A percentile compares a stretch with the other conserved stretches of the same genome.
phyloP scores from a whole-genome alignment of 2,888 invertebrate species.

The Smittia sp. region DNA sequence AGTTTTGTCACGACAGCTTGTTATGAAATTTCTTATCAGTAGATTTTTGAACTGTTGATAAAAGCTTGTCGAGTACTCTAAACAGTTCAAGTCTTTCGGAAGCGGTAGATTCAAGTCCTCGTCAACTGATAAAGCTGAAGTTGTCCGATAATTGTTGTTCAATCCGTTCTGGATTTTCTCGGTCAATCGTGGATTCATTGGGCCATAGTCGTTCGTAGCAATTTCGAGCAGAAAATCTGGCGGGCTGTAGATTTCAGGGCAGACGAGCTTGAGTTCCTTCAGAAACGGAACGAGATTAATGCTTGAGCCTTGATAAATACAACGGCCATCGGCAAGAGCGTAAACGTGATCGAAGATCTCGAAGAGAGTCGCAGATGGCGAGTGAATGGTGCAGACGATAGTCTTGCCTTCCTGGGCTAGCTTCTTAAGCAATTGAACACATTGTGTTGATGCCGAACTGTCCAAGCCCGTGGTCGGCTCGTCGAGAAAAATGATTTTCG shows the following conservation, averaged over 20 bases:
- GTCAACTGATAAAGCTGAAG: neutral
- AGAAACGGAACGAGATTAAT: constrained; percentile 74
- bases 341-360: constrained; percentile 88
- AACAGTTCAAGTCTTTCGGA: constrained; percentile 42
- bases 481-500: constrained; percentile 89
- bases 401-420: constrained; percentile 81
- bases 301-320: constrained; percentile 77
- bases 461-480: constrained; percentile 73
- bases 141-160: constrained; percentile 58
- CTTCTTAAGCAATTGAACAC: constrained; percentile 74
- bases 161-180: constrained; percentile 60
- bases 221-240: constrained; percentile 72
- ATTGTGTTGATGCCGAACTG: constrained; percentile 78
- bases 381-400: constrained; percentile 78
- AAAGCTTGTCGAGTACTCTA: constrained; percentile 54
- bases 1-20: constrained; percentile 63
- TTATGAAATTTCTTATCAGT: constrained; percentile 58
- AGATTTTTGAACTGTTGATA: constrained; percentile 57
- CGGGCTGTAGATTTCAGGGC: constrained; percentile 88
- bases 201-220: constrained; percentile 70
- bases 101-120: neutral
- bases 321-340: constrained; percentile 74
- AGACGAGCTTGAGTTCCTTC: constrained; percentile 64
- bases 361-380: constrained; percentile 82
- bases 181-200: constrained; percentile 53